Percentiles rank a stretch among this genome's conserved stretches.
Evolutionary conservation across 2,797 vertebrate genomes (phyloP).

Genomic region (Paguma larvata): DNA sequence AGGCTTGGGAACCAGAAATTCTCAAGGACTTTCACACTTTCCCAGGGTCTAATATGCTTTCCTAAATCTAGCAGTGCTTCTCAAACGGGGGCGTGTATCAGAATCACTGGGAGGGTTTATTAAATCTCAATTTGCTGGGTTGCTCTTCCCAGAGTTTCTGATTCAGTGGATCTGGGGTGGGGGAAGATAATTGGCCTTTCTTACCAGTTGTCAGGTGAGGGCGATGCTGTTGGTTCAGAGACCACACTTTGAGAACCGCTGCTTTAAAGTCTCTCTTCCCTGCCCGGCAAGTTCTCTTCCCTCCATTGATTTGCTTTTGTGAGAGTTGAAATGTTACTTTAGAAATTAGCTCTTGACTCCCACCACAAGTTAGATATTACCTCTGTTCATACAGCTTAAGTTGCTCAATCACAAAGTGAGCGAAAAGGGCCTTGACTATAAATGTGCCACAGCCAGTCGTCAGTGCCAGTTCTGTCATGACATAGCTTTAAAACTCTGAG

Average conservation of each 20-base stretch:
- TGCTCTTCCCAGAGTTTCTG: background rate
- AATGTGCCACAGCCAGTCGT: background rate
- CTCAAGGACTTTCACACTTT: background rate
- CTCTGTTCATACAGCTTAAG: background rate
- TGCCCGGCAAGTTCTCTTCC: background rate
- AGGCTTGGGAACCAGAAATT: background rate
- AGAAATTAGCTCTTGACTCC: background rate
- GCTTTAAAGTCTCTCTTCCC: background rate
- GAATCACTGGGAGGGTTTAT: background rate
- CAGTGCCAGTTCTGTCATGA: background rate
- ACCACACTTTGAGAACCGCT: background rate
- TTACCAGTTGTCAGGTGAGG: background rate
- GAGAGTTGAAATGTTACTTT: conserved; percentile 13
- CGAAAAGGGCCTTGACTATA: background rate
- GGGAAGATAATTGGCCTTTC: background rate
- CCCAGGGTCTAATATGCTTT: background rate
- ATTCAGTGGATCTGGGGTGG: background rate
- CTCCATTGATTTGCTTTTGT: background rate
- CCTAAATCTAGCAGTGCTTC: background rate
- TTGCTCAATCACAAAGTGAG: background rate
- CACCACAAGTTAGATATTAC: background rate
- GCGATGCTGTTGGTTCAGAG: background rate
- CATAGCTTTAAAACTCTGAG: background rate
- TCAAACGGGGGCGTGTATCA: background rate
- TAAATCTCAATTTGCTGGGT: background rate